Base-by-base conservation (phyloP, 2,113 vertebrate species). In the Grammomys surdaster region DNA sequence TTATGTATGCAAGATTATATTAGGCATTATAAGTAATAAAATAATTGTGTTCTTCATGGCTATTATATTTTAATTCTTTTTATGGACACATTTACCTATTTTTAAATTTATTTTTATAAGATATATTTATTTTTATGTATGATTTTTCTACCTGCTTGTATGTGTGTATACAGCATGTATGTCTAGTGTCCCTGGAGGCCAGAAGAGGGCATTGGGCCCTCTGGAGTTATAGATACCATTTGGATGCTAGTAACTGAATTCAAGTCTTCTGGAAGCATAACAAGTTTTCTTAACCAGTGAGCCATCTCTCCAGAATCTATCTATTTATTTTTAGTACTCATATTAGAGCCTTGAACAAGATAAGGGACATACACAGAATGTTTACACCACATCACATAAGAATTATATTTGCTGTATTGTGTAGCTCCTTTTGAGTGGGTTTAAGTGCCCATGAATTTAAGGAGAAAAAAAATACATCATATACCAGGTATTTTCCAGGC, bases 21-120 rank as follows among this genome's bases (percentile, higher is more conserved):
- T 78, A 60, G 19, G 4, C n/a, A 73, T 78, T 92, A 65, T 93
- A n/a, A 81, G 1, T 75, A 65, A 85, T 24, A 54, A 9, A n/a
- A 19, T 16, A 8, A 85, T 6, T 81, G 9, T 82, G 17, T 24
- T 89, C 9, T 73, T 86, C n/a, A 22, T 69, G n/a, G 22, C 22
- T 46, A 36, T 76, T 81, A 84, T 70, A 92, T 95, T 92, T 22
- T 73, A 63, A 58, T 93, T 95, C 19, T 89, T 88, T 69, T 87
- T 19, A 80, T n/a, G 7, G 54, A 60, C 12, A 84, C 6, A 40
- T 82, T 60, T 60, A 43, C n/a, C 7, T 60, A 40, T 60, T 40
- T 82, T 58, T 40, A 40, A 63, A 63, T 40, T 60, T 40, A 82
- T 40, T 28, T 82, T 28, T 84, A 40, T n/a, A 60, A 8, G 56